Evolutionary conservation across 2,888 invertebrate species (phyloP).

Genomic region (Galerucella nymphaeae): DNA sequence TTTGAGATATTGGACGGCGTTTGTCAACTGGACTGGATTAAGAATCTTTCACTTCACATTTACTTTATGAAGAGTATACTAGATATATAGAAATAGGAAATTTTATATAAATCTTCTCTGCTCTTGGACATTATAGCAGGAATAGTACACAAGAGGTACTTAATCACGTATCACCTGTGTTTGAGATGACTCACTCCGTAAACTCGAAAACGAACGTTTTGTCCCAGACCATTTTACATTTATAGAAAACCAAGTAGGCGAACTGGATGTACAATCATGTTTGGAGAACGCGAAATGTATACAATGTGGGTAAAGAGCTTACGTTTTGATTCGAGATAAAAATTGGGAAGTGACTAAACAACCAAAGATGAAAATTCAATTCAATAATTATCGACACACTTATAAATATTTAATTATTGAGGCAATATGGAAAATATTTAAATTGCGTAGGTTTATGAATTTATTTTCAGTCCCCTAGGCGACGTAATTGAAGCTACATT

Average conservation of each 20-base stretch:
- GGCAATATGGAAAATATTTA: too few species aligned
- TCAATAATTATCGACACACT: background rate
- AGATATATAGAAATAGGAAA: too few species aligned
- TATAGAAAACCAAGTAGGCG: constrained; percentile 53
- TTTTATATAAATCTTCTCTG: too few species aligned
- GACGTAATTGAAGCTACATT: too few species aligned
- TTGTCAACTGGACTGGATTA: too few species aligned
- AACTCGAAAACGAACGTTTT: constrained; percentile 33
- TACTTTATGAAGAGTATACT: too few species aligned
- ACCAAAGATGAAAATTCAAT: background rate
- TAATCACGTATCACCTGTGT: background rate
- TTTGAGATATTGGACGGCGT: too few species aligned
- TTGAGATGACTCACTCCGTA: constrained; percentile 44
- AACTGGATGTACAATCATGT: constrained; percentile 51
- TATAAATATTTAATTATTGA: too few species aligned
- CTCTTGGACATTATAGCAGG: background rate
- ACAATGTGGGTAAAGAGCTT: constrained; percentile 21
- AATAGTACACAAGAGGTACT: background rate
- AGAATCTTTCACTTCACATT: too few species aligned
- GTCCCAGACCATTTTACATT: constrained; percentile 42
- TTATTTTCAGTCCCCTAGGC: too few species aligned
- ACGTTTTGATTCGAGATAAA: background rate
- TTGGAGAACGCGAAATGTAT: constrained; percentile 41
- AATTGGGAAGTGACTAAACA: constrained; percentile 7
- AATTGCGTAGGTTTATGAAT: too few species aligned